Conservation (phyloP, 2,113 vertebrate genomes). For the Actenoides lindsayi region DNA sequence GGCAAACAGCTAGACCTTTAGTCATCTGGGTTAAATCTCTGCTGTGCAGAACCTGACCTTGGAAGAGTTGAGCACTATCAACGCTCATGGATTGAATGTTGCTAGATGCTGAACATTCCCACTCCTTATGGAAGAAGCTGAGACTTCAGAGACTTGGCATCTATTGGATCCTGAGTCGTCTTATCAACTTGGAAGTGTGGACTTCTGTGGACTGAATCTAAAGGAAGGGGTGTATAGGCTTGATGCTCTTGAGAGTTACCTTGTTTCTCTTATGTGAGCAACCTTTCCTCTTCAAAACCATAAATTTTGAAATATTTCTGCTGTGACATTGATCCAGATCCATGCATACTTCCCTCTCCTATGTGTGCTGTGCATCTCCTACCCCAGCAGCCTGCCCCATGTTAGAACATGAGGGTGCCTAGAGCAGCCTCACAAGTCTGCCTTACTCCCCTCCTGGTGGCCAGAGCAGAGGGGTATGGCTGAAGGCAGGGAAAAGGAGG, state of each 20-base stretch:
- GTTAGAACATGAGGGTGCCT: not conserved
- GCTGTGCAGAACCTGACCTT: not conserved
- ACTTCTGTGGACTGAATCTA: not conserved
- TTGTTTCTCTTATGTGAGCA: not conserved
- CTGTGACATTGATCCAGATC: not conserved
- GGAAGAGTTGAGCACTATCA: not conserved
- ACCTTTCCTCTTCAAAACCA: not conserved
- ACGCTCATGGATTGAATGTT: not conserved
- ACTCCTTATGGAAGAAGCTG: not conserved
- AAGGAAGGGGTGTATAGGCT: not conserved
- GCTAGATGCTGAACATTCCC: not conserved
- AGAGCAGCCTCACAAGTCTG: not conserved
- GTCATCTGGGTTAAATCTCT: not conserved
- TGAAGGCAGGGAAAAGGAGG: not conserved
- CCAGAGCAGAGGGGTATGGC: not conserved
- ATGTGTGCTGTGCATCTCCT: not conserved
- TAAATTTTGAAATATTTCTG: not conserved
- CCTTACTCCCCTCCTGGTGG: fast-evolving
- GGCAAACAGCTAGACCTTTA: not conserved
- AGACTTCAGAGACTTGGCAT: not conserved
- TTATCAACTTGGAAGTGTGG: not conserved
- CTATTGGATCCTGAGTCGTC: not conserved
- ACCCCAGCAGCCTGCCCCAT: not conserved
- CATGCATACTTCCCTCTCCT: fast-evolving
- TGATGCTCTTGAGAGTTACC: not conserved